Conservation (phyloP, 2,797 vertebrate genomes). For the Pampus argenteus region DNA sequence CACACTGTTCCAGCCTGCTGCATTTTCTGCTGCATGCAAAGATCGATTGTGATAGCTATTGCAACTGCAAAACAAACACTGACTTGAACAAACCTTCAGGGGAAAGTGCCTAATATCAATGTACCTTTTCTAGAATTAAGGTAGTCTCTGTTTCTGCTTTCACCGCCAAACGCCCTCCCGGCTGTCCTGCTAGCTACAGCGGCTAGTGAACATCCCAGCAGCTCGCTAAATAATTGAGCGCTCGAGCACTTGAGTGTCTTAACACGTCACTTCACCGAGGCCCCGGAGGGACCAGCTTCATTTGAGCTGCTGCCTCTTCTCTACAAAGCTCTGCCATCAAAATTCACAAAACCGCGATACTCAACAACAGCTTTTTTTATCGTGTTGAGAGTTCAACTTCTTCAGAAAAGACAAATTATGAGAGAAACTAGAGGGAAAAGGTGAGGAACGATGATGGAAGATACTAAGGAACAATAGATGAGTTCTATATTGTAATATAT, state of each 20-base stretch:
- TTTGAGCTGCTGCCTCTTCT: conserved; percentile 41
- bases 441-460: neutral
- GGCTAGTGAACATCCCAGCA: conserved; percentile 50
- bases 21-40: neutral
- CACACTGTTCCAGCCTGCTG: neutral
- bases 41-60: neutral
- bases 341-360: conserved; percentile 14
- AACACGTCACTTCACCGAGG: conserved; percentile 56
- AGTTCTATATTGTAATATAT: neutral
- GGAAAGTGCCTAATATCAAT: neutral
- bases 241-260: conserved; percentile 60
- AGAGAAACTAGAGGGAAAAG: neutral
- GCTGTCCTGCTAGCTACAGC: conserved; percentile 28
- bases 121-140: neutral
- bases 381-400: neutral
- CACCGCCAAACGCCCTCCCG: neutral
- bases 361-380: neutral
- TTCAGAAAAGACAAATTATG: neutral
- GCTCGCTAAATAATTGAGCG: conserved; percentile 74
- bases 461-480: neutral
- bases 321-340: conserved; percentile 29
- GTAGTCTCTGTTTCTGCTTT: neutral
- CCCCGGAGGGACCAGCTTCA: conserved; percentile 44
- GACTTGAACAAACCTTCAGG: neutral
- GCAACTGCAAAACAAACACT: neutral